Base-by-base conservation (phyloP, 1,140 invertebrate genomes). In the Archegozetes longisetosus region DNA sequence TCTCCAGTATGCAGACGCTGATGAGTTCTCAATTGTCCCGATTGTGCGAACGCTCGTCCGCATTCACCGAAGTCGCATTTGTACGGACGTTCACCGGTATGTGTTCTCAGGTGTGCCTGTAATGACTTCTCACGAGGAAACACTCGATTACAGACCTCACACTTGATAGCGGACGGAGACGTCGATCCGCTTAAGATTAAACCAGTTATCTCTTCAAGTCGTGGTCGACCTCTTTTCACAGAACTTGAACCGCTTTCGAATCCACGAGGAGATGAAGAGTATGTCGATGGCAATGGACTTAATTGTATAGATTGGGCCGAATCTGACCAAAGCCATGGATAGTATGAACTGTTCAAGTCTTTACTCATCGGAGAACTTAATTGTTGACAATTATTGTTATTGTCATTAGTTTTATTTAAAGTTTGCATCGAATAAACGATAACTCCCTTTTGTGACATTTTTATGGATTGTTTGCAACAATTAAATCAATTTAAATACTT, bases 21-120 rank as follows among this genome's bases (percentile, higher is more conserved):
- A 70, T 88, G 85, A 1, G 85, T 88, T 70, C 86, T 85, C 23
- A 88, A 68, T 67, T 88, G 85, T 1, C 85, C 85, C 62, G 84
- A 86, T 70, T 88, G 85, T 25, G 84, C 84, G 69, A 88, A 88
- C 32, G 82, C 80, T 56, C 81, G 79, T 1, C 76, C 77, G 69
- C 85, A 88, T 22, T 80, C 79, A 26, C 84, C 83, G 72, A 80
- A 87, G 69, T 87, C 83, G 72, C 85, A 88, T 0, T 72, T 71
- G 68, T 86, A 87, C 12, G 85, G 85, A 55, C 81, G 75, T 72
- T 88, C 84, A 84, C 84, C 84, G 68, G 85, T 87, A 66, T 87
- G 85, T 1, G 83, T 86, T 64, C 85, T 74, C 27, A 85, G 70
- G 69, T 87, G 85, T n/a, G 84, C 84, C 70, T 86, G 83, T 0